A percentile compares a stretch with the other conserved stretches of the same genome.
Evolutionary conservation across 2,888 invertebrate species (phyloP).

Genomic region (Pomacea canaliculata): DNA sequence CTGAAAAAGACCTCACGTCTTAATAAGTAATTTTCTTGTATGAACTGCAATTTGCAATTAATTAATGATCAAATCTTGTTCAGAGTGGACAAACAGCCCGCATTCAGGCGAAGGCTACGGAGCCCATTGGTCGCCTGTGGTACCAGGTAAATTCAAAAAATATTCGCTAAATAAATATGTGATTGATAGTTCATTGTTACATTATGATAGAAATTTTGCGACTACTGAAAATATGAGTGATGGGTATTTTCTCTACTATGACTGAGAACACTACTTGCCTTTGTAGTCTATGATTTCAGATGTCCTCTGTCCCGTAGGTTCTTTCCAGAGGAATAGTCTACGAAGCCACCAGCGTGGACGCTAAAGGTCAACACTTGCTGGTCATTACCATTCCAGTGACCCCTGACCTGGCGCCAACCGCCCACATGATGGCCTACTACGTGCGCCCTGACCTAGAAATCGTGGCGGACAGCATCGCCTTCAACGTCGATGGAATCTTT

Average conservation of each 20-base stretch:
- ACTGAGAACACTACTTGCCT: too few species aligned
- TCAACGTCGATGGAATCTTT: constrained; percentile 75
- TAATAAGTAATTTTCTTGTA: too few species aligned
- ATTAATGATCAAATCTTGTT: background rate
- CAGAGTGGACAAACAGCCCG: constrained; percentile 29
- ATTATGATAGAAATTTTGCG: too few species aligned
- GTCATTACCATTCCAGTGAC: constrained; percentile 14
- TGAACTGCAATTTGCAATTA: too few species aligned
- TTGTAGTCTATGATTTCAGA: background rate
- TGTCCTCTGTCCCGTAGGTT: constrained; percentile 37
- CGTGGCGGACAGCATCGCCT: constrained; percentile 74
- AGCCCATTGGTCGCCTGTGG: constrained; percentile 9
- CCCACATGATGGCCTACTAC: constrained; percentile 73
- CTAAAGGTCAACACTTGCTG: constrained; percentile 3
- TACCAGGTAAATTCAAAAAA: constrained; percentile 28
- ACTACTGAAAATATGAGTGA: too few species aligned
- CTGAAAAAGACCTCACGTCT: too few species aligned
- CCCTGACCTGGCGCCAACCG: constrained; percentile 48
- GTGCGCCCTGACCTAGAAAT: constrained; percentile 73
- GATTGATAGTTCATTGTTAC: too few species aligned
- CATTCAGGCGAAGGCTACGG: constrained; percentile 29
- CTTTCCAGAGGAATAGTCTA: constrained; percentile 30
- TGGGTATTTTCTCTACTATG: too few species aligned
- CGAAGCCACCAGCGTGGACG: constrained; percentile 18
- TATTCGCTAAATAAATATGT: too few species aligned